These are phyloP conservation scores for Drosophila longiperda DNA, from an alignment of 2,888 invertebrate genomes.

Conservation along the genomic window DNA sequence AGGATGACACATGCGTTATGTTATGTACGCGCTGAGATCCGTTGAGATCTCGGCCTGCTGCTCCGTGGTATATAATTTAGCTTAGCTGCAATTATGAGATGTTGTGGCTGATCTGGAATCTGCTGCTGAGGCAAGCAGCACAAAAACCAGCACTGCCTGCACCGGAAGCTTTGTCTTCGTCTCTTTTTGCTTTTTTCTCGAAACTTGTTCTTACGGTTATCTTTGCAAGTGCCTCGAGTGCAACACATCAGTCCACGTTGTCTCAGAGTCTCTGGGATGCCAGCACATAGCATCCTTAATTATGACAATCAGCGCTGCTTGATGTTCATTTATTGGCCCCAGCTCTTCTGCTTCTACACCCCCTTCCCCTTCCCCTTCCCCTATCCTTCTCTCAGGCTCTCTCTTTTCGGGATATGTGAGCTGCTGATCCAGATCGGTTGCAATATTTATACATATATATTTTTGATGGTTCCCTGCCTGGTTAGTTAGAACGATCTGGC, in stretches of 20 bases:
- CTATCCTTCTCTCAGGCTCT: slow-evolving; percentile 1
- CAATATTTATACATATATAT: slow-evolving; percentile 38
- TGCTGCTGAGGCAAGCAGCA: not conserved
- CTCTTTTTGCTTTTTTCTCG: slow-evolving; percentile 20
- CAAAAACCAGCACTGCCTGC: slow-evolving; percentile 45
- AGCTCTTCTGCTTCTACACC: not conserved
- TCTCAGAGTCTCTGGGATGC: slow-evolving; percentile 53
- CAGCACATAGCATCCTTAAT: slow-evolving; percentile 77
- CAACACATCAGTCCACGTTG: slow-evolving; percentile 26
- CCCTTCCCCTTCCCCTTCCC: not conserved
- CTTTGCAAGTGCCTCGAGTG: slow-evolving; percentile 74
- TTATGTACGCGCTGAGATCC: slow-evolving; percentile 24
- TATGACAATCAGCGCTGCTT: slow-evolving; percentile 75
- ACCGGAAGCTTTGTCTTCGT: slow-evolving; percentile 69
- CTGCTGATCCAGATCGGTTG: slow-evolving; percentile 73
- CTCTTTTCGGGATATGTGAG: slow-evolving; percentile 31
- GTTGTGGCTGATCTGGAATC: slow-evolving; percentile 69
- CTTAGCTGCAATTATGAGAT: slow-evolving; percentile 79
- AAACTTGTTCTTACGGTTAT: slow-evolving; percentile 78
- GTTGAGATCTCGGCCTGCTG: slow-evolving; percentile 36
- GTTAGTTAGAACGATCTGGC: slow-evolving; percentile 42
- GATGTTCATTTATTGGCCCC: slow-evolving; percentile 47
- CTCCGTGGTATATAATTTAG: slow-evolving; percentile 69
- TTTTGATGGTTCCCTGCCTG: slow-evolving; percentile 10
- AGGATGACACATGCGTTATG: slow-evolving; percentile 57